Conservation (phyloP, 2,113 vertebrate genomes). For the Aspidoscelis tigris region DNA sequence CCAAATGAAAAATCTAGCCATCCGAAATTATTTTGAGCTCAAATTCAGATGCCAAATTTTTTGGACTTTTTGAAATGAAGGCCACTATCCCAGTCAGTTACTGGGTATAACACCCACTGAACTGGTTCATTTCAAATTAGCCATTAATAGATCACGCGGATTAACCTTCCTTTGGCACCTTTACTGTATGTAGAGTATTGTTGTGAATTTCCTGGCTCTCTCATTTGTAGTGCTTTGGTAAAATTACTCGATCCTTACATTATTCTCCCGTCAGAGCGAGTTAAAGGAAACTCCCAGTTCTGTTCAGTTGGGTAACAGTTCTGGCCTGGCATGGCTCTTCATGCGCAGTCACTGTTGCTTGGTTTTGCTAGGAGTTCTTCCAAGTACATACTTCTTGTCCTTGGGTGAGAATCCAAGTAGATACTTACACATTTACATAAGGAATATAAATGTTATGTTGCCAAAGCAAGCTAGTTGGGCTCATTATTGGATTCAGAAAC, state of each 20-base stretch:
- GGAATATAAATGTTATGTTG: no score
- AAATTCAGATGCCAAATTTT: constrained; percentile 59
- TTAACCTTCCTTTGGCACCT: constrained; percentile 37
- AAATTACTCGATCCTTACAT: not conserved
- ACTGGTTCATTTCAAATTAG: not conserved
- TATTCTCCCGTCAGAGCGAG: not conserved
- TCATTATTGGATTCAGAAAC: not conserved
- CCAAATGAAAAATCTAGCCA: constrained; percentile 35
- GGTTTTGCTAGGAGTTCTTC: not conserved
- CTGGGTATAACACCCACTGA: constrained; percentile 30
- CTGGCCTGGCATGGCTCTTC: not conserved
- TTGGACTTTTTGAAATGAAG: constrained; percentile 60
- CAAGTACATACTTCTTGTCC: not conserved
- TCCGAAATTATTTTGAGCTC: constrained; percentile 49
- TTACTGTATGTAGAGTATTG: not conserved
- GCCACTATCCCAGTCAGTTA: not conserved
- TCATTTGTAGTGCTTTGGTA: fast-evolving
- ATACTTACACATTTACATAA: not conserved
- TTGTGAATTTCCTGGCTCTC: not conserved
- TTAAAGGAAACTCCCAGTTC: not conserved
- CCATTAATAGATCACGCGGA: not conserved
- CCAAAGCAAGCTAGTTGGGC: not conserved
- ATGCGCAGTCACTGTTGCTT: not conserved
- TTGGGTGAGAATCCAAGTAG: not conserved
- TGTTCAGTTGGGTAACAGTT: not conserved